Percentiles rank a stretch among this genome's conserved stretches.
Evolutionary conservation across 2,888 invertebrate genomes (phyloP).

Genomic region (Sympetrum striolatum): DNA sequence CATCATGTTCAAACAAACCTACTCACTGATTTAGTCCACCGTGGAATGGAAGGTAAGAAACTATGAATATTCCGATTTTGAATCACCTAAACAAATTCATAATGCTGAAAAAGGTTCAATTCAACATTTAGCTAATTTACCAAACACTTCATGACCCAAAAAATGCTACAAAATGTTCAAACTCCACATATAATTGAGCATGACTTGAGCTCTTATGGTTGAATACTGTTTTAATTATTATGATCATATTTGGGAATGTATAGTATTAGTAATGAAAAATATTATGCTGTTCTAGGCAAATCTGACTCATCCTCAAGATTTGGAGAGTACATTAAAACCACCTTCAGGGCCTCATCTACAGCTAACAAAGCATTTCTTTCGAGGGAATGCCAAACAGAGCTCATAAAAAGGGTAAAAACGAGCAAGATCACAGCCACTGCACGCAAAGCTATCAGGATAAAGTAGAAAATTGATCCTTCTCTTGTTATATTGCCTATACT

Average conservation of each 20-base stretch:
- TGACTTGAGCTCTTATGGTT: background rate
- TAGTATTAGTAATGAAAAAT: background rate
- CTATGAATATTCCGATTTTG: no score
- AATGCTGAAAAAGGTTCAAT: no score
- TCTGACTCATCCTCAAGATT: background rate
- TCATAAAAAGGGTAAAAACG: conserved; percentile 78
- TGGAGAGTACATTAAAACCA: background rate
- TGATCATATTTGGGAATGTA: background rate
- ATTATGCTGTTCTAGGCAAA: background rate
- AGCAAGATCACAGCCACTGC: conserved; percentile 60
- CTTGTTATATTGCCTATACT: conserved; percentile 49
- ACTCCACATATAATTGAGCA: background rate
- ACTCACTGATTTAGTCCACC: no score
- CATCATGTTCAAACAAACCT: no score
- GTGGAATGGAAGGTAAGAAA: no score
- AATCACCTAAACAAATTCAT: no score
- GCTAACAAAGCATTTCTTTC: conserved; percentile 80
- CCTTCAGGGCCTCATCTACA: conserved; percentile 53
- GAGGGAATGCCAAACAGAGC: conserved; percentile 80
- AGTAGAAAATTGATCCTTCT: conserved; percentile 47
- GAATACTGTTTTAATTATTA: background rate
- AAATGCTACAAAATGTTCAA: background rate
- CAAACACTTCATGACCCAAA: no score
- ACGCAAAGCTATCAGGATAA: conserved; percentile 48
- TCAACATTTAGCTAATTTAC: no score